Percentiles rank a stretch among this genome's conserved stretches.
These are phyloP conservation scores for Mamestra brassicae DNA, from an alignment of 2,888 invertebrate genomes.

Conservation along the genomic window DNA sequence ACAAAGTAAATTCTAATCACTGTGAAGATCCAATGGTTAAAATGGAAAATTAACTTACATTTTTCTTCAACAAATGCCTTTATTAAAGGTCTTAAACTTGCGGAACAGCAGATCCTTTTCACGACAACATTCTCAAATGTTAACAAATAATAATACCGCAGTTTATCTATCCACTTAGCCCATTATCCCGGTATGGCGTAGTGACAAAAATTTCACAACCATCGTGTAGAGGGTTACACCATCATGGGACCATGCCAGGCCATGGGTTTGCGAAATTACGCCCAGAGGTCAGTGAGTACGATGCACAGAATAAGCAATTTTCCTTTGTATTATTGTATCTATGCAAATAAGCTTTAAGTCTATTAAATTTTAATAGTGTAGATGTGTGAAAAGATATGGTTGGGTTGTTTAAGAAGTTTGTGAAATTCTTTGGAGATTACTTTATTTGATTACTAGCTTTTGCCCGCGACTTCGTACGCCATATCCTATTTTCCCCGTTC, in stretches of 20 bases:
- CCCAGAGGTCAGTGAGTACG: slow-evolving; percentile 73
- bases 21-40: no score
- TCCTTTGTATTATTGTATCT: slow-evolving; percentile 77
- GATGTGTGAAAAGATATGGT: slow-evolving; percentile 24
- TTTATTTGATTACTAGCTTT: no score
- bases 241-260: slow-evolving; percentile 75
- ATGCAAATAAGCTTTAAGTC: slow-evolving; percentile 68
- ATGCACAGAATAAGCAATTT: slow-evolving; percentile 75
- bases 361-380: slow-evolving; percentile 40
- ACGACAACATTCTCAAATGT: slow-evolving; percentile 27
- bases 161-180: slow-evolving; percentile 46
- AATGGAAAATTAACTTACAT: background rate
- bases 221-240: slow-evolving; percentile 72
- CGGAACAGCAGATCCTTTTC: slow-evolving; percentile 23
- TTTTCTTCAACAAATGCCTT: background rate
- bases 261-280: slow-evolving; percentile 78
- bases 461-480: no score
- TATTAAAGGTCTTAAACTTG: slow-evolving; percentile 10
- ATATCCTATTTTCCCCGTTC: no score
- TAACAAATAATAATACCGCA: slow-evolving; percentile 44
- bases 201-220: slow-evolving; percentile 78
- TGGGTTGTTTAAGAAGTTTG: background rate
- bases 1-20: no score
- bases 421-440: background rate
- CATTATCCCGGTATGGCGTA: slow-evolving; percentile 63